Conservation (phyloP, 2,113 vertebrate species). For the Cervus canadensis region DNA sequence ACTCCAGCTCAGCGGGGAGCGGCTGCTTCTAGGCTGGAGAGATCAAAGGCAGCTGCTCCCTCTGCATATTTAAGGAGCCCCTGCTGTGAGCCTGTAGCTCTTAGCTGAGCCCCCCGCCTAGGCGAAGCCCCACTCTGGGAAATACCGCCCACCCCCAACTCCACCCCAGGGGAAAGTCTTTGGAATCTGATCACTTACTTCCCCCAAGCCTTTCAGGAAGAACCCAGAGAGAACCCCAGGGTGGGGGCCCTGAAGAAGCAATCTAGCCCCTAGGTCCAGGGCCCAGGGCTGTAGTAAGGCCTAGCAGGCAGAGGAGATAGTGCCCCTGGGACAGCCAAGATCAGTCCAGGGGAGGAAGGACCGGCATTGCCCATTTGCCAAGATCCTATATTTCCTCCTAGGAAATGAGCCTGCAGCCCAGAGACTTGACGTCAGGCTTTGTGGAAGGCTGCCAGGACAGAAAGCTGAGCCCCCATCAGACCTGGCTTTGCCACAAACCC, state of each 20-base stretch:
- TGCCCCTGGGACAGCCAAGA: neutral
- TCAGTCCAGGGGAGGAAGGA: neutral
- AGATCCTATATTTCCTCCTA: neutral
- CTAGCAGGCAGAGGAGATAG: neutral
- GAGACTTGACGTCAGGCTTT: neutral
- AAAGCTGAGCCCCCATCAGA: neutral
- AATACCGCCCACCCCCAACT: neutral
- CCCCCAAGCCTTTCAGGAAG: slow-evolving; percentile 25
- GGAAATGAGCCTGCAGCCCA: neutral
- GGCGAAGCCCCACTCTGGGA: slow-evolving; percentile 51
- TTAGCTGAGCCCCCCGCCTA: slow-evolving; percentile 57
- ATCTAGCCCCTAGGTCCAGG: neutral
- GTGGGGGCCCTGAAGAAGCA: neutral
- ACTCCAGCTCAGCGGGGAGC: slow-evolving; percentile 61
- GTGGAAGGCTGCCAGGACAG: neutral
- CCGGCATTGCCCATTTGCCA: accelerated
- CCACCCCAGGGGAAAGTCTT: slow-evolving; percentile 12
- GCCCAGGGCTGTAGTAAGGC: neutral
- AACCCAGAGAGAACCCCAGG: neutral
- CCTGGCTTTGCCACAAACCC: neutral
- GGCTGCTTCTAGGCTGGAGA: slow-evolving; percentile 54
- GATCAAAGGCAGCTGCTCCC: slow-evolving; percentile 60
- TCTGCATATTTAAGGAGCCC: slow-evolving; percentile 55
- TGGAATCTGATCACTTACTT: slow-evolving; percentile 52
- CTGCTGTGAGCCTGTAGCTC: slow-evolving; percentile 56